A percentile compares a stretch with the other conserved stretches of the same genome.
Evolutionary conservation across 2,113 vertebrate species (phyloP).

Genomic region (Otus sunia): DNA sequence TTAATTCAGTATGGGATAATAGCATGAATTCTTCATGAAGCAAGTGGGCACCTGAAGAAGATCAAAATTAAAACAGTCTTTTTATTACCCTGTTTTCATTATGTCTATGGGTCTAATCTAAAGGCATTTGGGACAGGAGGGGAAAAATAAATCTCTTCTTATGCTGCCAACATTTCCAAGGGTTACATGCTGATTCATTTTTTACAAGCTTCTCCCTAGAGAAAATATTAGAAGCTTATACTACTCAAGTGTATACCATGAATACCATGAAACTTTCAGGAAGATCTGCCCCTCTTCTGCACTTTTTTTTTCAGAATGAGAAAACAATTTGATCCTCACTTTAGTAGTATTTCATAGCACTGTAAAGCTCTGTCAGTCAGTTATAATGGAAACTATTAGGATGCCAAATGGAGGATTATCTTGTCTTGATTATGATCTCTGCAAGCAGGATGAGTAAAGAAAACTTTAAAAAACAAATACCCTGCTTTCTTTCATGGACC

Average conservation of each 20-base stretch:
- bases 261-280: background rate
- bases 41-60: background rate
- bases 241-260: no score
- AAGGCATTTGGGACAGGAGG: background rate
- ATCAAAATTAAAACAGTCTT: background rate
- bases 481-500: background rate
- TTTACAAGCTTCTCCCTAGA: background rate
- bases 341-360: background rate
- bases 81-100: background rate
- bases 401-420: slow-evolving; percentile 37
- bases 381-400: slow-evolving; percentile 15
- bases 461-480: background rate
- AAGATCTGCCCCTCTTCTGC: background rate
- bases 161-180: background rate
- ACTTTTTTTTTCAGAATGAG: background rate
- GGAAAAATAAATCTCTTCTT: background rate
- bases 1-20: background rate
- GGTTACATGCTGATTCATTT: background rate
- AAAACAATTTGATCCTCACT: background rate
- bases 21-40: background rate
- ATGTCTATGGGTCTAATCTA: background rate
- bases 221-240: background rate
- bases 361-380: background rate
- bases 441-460: background rate
- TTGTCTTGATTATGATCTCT: background rate